A percentile compares a stretch with the other conserved stretches of the same genome.
phyloP scores from a whole-genome alignment of 2,113 vertebrate genomes.

The Eclectus roratus region DNA sequence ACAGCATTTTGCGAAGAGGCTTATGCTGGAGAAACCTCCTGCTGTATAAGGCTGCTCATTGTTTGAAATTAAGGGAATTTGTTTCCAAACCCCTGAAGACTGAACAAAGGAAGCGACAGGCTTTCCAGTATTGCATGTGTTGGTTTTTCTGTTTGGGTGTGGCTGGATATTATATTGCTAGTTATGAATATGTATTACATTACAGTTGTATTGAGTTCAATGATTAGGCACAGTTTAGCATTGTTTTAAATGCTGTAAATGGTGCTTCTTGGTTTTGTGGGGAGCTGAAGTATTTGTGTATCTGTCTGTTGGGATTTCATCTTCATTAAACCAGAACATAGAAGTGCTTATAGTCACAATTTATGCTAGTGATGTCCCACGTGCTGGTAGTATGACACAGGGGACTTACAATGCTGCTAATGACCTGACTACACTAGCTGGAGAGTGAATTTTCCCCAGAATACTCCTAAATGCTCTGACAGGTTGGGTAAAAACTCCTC shows the following conservation, averaged over 20 bases:
- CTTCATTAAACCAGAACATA: background rate
- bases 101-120: background rate
- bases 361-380: background rate
- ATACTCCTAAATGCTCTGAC: background rate
- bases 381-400: background rate
- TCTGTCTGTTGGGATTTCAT: conserved; percentile 5
- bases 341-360: background rate
- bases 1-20: background rate
- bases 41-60: background rate
- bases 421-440: background rate
- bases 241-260: conserved; percentile 3
- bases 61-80: background rate
- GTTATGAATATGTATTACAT: background rate
- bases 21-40: background rate
- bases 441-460: background rate
- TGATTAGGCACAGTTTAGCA: background rate
- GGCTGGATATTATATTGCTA: background rate
- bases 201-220: background rate
- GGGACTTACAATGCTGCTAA: background rate
- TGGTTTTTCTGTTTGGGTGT: background rate
- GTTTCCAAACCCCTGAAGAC: background rate
- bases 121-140: background rate
- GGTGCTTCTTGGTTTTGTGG: background rate
- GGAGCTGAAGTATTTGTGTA: background rate
- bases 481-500: background rate